A percentile compares a stretch with the other conserved stretches of the same genome.
Evolutionary conservation across 2,888 invertebrate species (phyloP).

Genomic region (Steromphala cineraria): DNA sequence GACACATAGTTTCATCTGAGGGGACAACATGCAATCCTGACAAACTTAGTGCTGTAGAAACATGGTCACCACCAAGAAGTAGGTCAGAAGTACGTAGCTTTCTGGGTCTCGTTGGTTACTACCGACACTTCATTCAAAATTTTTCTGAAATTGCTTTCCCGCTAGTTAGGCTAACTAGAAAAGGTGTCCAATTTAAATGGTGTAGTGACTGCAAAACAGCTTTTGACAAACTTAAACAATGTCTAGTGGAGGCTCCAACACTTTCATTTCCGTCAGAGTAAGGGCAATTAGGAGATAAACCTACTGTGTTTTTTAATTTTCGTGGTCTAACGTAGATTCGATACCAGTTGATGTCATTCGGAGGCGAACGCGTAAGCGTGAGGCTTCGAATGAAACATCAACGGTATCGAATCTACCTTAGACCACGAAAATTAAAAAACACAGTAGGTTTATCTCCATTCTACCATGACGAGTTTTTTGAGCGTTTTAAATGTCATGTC

Average conservation of each 20-base stretch:
- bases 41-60: not conserved
- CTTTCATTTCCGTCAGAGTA: not conserved
- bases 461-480: too few species aligned
- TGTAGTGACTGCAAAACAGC: not conserved
- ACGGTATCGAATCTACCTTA: too few species aligned
- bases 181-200: not conserved
- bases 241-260: not conserved
- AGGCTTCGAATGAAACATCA: too few species aligned
- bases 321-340: too few species aligned
- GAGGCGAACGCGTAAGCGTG: too few species aligned
- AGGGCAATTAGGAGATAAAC: too few species aligned
- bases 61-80: not conserved
- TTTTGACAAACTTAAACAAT: not conserved
- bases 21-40: not conserved
- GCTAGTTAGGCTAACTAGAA: not conserved
- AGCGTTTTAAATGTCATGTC: too few species aligned
- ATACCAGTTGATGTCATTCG: too few species aligned
- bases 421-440: too few species aligned
- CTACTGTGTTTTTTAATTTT: too few species aligned
- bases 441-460: too few species aligned
- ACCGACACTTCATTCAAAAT: not conserved
- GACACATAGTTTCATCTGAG: not conserved
- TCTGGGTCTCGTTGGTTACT: not conserved
- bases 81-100: not conserved
- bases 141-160: not conserved